Conservation (phyloP, 2,797 vertebrate species). For the Xenopus petersii region DNA sequence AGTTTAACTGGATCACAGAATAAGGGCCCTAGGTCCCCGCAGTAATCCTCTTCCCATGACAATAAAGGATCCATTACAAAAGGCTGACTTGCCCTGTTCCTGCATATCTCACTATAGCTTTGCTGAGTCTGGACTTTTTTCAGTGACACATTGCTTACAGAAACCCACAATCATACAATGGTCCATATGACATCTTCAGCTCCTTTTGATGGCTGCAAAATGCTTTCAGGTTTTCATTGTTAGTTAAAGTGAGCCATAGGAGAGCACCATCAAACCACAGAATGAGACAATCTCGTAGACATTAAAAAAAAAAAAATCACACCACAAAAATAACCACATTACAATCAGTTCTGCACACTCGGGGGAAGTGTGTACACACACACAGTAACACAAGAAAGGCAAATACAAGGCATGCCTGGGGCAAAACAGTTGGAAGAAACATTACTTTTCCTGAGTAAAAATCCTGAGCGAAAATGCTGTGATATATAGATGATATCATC, state of each 20-base stretch:
- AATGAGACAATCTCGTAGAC: neutral
- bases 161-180: conserved; percentile 32
- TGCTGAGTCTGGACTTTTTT: conserved; percentile 37
- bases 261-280: no score
- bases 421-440: no score
- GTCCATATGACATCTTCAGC: conserved; percentile 8
- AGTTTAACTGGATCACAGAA: conserved; percentile 48
- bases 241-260: neutral
- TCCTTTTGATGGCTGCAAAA: conserved; percentile 17
- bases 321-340: no score
- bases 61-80: conserved; percentile 49
- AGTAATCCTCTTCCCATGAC: conserved; percentile 48
- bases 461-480: no score
- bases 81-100: conserved; percentile 36
- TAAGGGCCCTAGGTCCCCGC: conserved; percentile 22
- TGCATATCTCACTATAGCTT: conserved; percentile 17
- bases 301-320: no score
- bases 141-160: conserved; percentile 29
- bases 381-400: no score
- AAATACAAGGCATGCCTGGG: no score
- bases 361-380: no score
- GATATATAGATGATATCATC: neutral
- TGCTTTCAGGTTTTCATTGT: conserved; percentile 4
- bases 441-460: no score
- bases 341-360: neutral